Conservation (phyloP, 2,113 vertebrate genomes). For the Mixornis gularis region DNA sequence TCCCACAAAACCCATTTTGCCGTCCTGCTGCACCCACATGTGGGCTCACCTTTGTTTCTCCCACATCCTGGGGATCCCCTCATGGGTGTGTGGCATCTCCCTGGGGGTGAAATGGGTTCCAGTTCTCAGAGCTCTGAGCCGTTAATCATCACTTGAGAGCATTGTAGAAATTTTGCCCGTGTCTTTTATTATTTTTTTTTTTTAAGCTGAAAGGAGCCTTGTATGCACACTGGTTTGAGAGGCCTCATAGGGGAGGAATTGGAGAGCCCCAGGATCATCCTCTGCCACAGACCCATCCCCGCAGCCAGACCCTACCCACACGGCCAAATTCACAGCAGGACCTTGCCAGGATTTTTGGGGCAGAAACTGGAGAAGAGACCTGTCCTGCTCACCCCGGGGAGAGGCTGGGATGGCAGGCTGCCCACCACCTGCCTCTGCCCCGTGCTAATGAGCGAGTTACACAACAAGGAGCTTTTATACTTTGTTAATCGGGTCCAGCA, state of each 20-base stretch:
- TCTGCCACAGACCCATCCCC: neutral
- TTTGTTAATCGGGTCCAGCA: constrained; percentile 29
- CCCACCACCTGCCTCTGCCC: constrained; percentile 27
- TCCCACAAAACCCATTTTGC: neutral
- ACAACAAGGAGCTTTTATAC: constrained; percentile 72
- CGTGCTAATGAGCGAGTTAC: constrained; percentile 59
- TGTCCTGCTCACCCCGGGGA: fast-evolving
- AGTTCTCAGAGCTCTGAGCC: neutral
- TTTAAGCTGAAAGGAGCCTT: neutral
- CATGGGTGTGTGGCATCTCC: neutral
- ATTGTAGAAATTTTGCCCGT: fast-evolving
- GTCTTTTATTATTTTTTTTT: neutral
- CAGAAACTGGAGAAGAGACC: neutral
- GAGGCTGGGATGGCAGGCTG: constrained; percentile 5
- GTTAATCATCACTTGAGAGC: neutral
- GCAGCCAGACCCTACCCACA: fast-evolving
- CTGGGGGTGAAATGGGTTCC: neutral
- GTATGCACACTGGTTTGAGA: neutral
- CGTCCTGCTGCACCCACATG: fast-evolving
- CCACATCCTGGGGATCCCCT: fast-evolving
- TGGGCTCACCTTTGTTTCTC: neutral
- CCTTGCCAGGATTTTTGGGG: neutral
- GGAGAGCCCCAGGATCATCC: neutral
- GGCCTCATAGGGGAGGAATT: neutral
- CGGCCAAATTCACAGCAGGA: fast-evolving